Conservation (phyloP, 2,113 vertebrate genomes). For the Ptilonorhynchus violaceus region DNA sequence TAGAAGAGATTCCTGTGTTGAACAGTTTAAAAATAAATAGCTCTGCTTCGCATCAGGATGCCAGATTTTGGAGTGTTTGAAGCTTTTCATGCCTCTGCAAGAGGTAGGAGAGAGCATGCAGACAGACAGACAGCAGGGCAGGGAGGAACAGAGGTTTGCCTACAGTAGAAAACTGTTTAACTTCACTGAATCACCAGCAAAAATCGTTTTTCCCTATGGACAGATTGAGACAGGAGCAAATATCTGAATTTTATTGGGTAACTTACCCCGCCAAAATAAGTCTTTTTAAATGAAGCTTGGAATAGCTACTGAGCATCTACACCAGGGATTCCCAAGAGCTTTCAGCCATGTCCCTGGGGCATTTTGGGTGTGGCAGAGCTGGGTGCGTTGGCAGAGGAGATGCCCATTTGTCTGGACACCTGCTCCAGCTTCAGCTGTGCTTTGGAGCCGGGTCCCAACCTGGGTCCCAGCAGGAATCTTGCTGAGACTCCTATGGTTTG, state of each 20-base stretch:
- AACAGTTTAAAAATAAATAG: background rate
- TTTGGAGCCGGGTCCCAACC: background rate
- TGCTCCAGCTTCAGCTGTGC: background rate
- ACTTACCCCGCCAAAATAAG: background rate
- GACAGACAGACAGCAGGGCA: background rate
- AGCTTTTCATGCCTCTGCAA: background rate
- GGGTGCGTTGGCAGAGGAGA: background rate
- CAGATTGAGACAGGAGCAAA: background rate
- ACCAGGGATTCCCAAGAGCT: background rate
- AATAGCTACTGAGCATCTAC: background rate
- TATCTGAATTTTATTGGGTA: background rate
- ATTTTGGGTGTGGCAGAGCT: accelerated
- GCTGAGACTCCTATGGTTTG: background rate
- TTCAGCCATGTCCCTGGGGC: background rate
- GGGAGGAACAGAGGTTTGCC: background rate
- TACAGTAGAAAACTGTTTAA: background rate
- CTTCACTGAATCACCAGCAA: background rate
- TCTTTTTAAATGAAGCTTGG: background rate
- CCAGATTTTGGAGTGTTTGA: background rate
- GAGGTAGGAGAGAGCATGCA: background rate
- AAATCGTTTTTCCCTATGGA: background rate
- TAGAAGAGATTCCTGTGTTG: background rate
- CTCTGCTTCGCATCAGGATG: background rate
- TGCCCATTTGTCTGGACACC: background rate
- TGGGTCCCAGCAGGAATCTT: background rate